phyloP scores from a whole-genome alignment of 2,888 invertebrate species.

The Dusona sp. region DNA sequence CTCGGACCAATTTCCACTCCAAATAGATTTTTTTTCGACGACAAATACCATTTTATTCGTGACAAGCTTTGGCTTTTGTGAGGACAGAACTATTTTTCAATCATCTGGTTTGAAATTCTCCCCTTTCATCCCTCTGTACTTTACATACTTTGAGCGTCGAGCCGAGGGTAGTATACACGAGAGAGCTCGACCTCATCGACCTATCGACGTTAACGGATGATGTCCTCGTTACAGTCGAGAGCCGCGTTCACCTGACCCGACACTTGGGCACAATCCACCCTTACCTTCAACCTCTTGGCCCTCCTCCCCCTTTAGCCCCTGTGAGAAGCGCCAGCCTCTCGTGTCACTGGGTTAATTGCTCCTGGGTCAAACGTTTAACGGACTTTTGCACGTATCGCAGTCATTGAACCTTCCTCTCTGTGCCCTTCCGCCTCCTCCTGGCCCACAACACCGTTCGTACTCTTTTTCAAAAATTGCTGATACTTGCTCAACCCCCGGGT shows the following conservation, averaged over 20 bases:
- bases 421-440: background rate
- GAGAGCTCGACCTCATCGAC: constrained; percentile 62
- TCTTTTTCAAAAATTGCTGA: background rate
- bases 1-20: background rate
- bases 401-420: constrained; percentile 28
- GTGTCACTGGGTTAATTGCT: constrained; percentile 68
- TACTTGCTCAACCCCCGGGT: background rate
- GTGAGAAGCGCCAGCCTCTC: constrained; percentile 44
- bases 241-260: constrained; percentile 58
- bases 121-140: background rate
- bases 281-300: constrained; percentile 18
- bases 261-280: constrained; percentile 36
- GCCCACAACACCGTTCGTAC: background rate
- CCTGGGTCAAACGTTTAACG: constrained; percentile 67
- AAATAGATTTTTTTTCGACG: constrained; percentile 1
- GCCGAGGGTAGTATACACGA: constrained; percentile 36
- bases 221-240: constrained; percentile 58
- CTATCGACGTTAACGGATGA: constrained; percentile 68
- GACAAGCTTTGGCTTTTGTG: constrained; percentile 4
- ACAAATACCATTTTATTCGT: background rate
- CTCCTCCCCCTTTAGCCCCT: constrained; percentile 14
- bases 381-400: constrained; percentile 44
- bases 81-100: constrained; percentile 14
- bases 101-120: background rate
- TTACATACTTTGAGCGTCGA: background rate